Conservation (phyloP, 2,113 vertebrate species). For the Phoxinus phoxinus region DNA sequence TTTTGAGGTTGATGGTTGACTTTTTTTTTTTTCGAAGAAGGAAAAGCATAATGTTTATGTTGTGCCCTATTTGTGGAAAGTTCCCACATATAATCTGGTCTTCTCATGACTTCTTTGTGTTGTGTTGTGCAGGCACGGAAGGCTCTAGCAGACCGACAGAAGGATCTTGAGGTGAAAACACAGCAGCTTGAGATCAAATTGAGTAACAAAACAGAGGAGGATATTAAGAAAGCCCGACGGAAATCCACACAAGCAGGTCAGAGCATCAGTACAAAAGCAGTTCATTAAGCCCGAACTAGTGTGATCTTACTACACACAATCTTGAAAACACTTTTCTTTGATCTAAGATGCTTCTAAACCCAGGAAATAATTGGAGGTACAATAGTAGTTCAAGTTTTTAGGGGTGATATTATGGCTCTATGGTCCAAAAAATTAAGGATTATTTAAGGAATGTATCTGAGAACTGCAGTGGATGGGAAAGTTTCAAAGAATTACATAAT, state of each 20-base stretch:
- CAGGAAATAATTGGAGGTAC: background rate
- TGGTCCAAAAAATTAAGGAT: background rate
- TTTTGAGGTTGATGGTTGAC: background rate
- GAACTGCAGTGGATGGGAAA: background rate
- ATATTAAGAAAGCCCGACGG: constrained; percentile 95
- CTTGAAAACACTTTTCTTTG: background rate
- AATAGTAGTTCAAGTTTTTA: background rate
- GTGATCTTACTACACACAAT: background rate
- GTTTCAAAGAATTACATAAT: background rate
- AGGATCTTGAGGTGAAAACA: constrained; percentile 96
- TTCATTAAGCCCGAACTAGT: background rate
- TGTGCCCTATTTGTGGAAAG: background rate
- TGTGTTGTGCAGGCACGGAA: constrained; percentile 84
- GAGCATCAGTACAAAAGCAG: constrained; percentile 43
- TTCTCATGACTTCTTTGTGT: background rate
- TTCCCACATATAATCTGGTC: background rate
- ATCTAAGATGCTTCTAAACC: background rate
- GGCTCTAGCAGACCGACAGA: constrained; percentile 93
- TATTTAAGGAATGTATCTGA: background rate
- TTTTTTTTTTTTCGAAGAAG: background rate
- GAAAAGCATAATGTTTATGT: background rate
- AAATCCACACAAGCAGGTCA: constrained; percentile 99
- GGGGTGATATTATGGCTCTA: background rate
- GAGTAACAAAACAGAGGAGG: constrained; percentile 97
- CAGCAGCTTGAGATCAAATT: constrained; percentile 97